Percentiles rank a stretch among this genome's conserved stretches.
Evolutionary conservation across 1,140 invertebrate genomes (phyloP).

Genomic region (Drosophila littoralis): DNA sequence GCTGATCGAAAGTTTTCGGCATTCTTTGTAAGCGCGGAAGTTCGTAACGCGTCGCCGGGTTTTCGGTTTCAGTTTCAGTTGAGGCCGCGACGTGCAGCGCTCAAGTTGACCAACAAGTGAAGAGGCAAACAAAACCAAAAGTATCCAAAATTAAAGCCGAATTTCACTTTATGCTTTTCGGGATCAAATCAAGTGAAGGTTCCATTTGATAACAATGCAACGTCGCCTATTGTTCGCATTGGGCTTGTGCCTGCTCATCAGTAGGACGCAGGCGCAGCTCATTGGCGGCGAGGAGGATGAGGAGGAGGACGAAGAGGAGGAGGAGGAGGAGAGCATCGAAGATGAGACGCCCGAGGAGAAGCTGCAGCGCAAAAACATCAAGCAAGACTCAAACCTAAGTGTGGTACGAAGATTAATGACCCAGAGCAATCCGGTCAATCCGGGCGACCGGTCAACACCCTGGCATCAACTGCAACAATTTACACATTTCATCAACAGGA

Average conservation of each 20-base stretch:
- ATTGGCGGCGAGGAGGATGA: slow-evolving; percentile 75
- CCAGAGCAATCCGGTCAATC: background rate
- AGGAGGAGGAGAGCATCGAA: slow-evolving; percentile 76
- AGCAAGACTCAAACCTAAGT: slow-evolving; percentile 70
- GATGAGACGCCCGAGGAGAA: slow-evolving; percentile 77
- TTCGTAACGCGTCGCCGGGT: slow-evolving; percentile 40
- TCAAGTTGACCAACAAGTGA: slow-evolving; percentile 53
- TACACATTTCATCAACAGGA: slow-evolving; percentile 67
- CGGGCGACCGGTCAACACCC: too few relatives aligned
- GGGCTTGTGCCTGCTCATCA: slow-evolving; percentile 57
- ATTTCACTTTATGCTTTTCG: slow-evolving; percentile 59
- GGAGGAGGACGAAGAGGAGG: slow-evolving; percentile 77
- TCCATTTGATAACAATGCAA: slow-evolving; percentile 21
- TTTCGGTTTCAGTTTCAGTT: slow-evolving; percentile 64
- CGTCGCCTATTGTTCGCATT: slow-evolving; percentile 50
- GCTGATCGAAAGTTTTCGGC: slow-evolving; percentile 77
- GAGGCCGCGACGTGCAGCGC: slow-evolving; percentile 52
- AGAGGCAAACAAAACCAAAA: slow-evolving; percentile 10
- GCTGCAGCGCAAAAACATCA: slow-evolving; percentile 73
- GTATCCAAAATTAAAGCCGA: slow-evolving; percentile 5
- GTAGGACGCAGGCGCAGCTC: slow-evolving; percentile 59
- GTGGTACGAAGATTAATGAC: slow-evolving; percentile 67
- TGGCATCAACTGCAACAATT: slow-evolving; percentile 13
- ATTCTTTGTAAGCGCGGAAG: slow-evolving; percentile 72
- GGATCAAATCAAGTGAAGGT: slow-evolving; percentile 9